Evolutionary conservation across 2,888 invertebrate species (phyloP).

Genomic region (Nudaria mundana): DNA sequence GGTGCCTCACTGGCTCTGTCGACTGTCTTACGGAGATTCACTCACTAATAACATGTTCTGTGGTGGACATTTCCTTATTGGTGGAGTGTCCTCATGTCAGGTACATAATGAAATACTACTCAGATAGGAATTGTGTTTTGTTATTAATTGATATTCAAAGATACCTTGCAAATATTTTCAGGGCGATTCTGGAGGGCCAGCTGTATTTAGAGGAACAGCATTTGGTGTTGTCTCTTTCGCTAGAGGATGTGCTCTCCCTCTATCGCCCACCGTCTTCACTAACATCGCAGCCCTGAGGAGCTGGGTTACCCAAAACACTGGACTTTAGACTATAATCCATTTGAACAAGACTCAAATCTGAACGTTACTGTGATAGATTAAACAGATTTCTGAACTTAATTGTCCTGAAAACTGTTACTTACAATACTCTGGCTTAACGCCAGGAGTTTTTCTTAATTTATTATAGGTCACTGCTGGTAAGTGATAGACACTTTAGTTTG

Average conservation of each 20-base stretch:
- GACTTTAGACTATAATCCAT: conserved; percentile 45
- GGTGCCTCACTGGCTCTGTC: conserved; percentile 70
- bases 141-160: too few relatives aligned
- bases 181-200: conserved; percentile 77
- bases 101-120: too few relatives aligned
- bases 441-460: too few relatives aligned
- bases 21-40: conserved; percentile 67
- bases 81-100: conserved; percentile 81
- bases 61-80: conserved; percentile 79
- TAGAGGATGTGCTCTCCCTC: conserved; percentile 70
- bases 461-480: too few relatives aligned
- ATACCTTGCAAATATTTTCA: too few relatives aligned
- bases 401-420: conserved; percentile 1
- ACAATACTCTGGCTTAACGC: neutral
- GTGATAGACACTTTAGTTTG: too few relatives aligned
- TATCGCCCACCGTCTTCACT: conserved; percentile 74
- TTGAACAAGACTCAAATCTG: conserved; percentile 18
- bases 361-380: conserved; percentile 50
- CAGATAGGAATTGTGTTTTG: too few relatives aligned
- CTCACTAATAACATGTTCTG: conserved; percentile 82
- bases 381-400: conserved; percentile 20
- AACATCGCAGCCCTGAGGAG: conserved; percentile 64
- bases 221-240: conserved; percentile 75
- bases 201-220: conserved; percentile 68
- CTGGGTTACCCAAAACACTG: conserved; percentile 70